Base-by-base conservation (phyloP, 2,797 vertebrate genomes). In the Gymnopithys bicolor region DNA sequence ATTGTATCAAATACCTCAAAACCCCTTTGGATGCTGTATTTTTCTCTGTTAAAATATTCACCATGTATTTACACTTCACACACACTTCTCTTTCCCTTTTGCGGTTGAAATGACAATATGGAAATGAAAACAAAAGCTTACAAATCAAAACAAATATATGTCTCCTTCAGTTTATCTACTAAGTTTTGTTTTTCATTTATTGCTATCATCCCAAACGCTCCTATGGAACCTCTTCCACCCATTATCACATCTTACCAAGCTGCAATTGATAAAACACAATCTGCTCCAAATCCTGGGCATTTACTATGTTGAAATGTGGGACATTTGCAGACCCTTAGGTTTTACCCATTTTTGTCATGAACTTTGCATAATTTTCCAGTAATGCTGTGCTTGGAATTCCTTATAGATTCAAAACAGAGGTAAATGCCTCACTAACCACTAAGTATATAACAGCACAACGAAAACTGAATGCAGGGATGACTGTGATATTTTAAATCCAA, bases 381-480 rank as follows among this genome's bases (percentile, higher is more conserved):
- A 94, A 92, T 27, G 33, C 39, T 69, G 89, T 39, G 80, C 52
- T 58, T 82, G 81, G 60, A 76, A 84, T 48, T 93, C 60, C 70
- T 85, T 63, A 70, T 17, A 90, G 83, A 89, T 79, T 79, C 67
- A 90, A 93, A 93, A 33, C 80, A 94, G 91, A 90, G 46, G 70
- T 59, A 69, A 87, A 91, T 45, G 63, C 70, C 77, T 93, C 56
- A 52, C 83, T 89, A 73, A 95, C 96, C 95, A 87, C 93, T 95
- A 95, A 95, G 78, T 92, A 92, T 46, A 87, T 46, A 96, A 84
- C 52, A 76, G 80, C 1, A 0, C 81, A 56, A 67, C 8, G n/a
- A 95, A 76, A 90, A 90, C 84, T 17, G 52, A 89, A 56, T 41
- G 60, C 32, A 60, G 67, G 74, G 84, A 79, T 74, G 77, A 89